phyloP scores from a whole-genome alignment of 2,888 invertebrate species.

The Villa cingulata region DNA sequence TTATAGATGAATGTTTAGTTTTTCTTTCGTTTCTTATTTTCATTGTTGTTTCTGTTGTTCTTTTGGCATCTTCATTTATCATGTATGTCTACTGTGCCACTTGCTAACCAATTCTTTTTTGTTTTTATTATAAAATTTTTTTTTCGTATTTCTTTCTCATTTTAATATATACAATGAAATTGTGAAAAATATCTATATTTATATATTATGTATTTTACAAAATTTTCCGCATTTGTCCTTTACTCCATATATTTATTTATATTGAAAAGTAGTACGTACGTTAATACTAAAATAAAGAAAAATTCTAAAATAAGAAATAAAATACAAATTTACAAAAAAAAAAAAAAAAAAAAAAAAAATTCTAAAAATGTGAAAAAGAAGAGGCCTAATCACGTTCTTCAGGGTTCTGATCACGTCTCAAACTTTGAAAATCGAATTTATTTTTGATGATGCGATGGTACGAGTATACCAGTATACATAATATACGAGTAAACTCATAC shows the following conservation, averaged over 20 bases:
- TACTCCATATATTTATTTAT: neutral
- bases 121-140: neutral
- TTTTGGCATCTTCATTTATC: neutral
- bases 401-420: constrained; percentile 10
- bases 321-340: neutral
- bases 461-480: no score
- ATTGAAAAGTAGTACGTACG: neutral
- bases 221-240: neutral
- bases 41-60: neutral
- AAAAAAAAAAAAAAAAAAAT: neutral
- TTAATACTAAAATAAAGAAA: neutral
- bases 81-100: neutral
- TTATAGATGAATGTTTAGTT: no score
- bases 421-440: constrained; percentile 9
- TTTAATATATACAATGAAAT: neutral
- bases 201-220: neutral
- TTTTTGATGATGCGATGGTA: neutral
- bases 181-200: neutral
- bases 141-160: neutral
- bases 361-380: neutral
- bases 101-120: neutral
- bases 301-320: neutral
- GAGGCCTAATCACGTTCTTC: constrained; percentile 10
- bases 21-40: neutral
- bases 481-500: no score